phyloP scores from a whole-genome alignment of 2,888 invertebrate species.

The Lasiommata megera region DNA sequence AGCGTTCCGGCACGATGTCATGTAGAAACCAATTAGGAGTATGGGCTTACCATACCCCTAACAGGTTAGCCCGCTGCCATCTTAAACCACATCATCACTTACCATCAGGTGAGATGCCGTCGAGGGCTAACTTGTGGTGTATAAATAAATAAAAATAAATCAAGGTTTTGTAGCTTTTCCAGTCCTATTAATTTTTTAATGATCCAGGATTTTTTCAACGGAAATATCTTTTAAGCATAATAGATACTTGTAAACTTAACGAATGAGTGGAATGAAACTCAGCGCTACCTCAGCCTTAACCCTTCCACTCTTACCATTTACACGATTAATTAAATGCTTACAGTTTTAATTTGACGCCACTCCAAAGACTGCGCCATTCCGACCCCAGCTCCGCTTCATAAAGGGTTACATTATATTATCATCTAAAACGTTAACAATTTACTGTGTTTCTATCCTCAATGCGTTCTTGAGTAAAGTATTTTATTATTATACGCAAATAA shows the following conservation, averaged over 20 bases:
- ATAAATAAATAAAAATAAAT: no score
- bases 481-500: not conserved
- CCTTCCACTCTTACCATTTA: slow-evolving; percentile 11
- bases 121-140: no score
- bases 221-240: not conserved
- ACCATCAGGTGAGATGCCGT: no score
- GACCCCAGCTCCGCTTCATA: not conserved
- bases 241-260: not conserved
- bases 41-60: no score
- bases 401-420: slow-evolving; percentile 8
- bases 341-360: slow-evolving; percentile 16
- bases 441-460: not conserved
- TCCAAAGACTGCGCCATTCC: not conserved
- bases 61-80: no score
- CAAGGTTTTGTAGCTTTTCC: no score
- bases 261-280: slow-evolving; percentile 5
- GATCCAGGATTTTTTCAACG: not conserved
- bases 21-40: no score
- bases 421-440: slow-evolving; percentile 4
- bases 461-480: not conserved
- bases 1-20: no score
- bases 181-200: not conserved
- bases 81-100: no score
- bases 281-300: not conserved
- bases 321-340: slow-evolving; percentile 18